phyloP scores from a whole-genome alignment of 37 sponge, comb jelly and placozoan species.

The Beroe forskalii region DNA sequence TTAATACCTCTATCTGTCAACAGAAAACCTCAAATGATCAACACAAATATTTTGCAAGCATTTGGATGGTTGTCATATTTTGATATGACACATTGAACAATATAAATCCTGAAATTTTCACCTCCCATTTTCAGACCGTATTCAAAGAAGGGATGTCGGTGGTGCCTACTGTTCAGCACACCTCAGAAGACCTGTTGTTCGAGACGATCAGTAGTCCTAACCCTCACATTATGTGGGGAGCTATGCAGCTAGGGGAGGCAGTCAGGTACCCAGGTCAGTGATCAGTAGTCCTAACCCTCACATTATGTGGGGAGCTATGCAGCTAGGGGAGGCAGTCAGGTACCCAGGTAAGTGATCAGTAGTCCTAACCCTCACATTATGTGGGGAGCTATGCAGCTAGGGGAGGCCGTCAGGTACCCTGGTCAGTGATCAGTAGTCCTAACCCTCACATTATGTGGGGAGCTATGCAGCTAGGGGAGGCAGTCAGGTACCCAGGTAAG shows the following conservation, averaged over 20 bases:
- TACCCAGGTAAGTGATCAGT: too few relatives aligned
- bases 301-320: too few relatives aligned
- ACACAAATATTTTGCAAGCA: too few relatives aligned
- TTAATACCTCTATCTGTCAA: not conserved
- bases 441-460: too few relatives aligned
- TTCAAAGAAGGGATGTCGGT: not conserved
- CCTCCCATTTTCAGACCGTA: constrained; percentile 9
- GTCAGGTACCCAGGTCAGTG: constrained; percentile 10
- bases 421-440: not conserved
- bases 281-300: not conserved
- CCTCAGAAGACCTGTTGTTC: constrained; percentile 24
- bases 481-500: too few relatives aligned
- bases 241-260: constrained; percentile 32
- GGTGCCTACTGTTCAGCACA: constrained; percentile 5
- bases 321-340: too few relatives aligned
- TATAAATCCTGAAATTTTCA: not conserved
- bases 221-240: too few relatives aligned
- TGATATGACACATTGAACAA: too few relatives aligned
- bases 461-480: too few relatives aligned
- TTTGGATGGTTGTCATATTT: too few relatives aligned
- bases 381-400: constrained; percentile 51
- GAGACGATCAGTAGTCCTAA: constrained; percentile 16
- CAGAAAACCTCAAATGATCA: too few relatives aligned
- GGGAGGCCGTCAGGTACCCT: constrained; percentile 15
- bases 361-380: too few relatives aligned